These are phyloP conservation scores for Petrocephalus schoutedeni DNA, from an alignment of 2,797 vertebrate species.

Conservation along the genomic window DNA sequence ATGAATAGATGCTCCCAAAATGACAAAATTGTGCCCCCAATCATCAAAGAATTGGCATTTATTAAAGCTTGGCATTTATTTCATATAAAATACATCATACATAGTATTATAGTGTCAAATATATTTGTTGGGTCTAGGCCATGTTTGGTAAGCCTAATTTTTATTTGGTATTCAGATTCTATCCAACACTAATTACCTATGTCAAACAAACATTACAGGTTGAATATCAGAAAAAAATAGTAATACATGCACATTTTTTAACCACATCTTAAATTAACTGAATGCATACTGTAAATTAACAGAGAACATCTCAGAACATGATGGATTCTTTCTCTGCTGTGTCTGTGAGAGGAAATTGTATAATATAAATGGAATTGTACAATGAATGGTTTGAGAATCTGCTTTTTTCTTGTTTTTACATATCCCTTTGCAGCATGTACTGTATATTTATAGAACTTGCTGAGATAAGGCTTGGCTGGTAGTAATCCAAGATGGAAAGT, in stretches of 20 bases:
- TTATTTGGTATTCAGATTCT: not conserved
- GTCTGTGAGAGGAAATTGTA: not conserved
- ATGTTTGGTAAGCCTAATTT: not conserved
- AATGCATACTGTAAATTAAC: not conserved
- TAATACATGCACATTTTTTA: not conserved
- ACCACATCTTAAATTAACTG: not conserved
- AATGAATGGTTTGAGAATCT: not conserved
- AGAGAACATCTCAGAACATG: not conserved
- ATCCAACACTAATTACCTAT: not conserved
- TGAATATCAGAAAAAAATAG: no score
- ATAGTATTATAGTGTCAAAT: not conserved
- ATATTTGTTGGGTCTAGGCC: not conserved
- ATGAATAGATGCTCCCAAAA: not conserved
- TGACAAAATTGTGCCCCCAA: conserved; percentile 5
- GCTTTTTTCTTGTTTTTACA: not conserved
- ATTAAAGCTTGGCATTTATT: not conserved
- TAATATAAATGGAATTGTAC: not conserved
- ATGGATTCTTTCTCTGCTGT: not conserved
- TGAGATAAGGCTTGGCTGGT: not conserved
- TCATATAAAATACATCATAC: not conserved
- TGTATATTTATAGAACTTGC: not conserved
- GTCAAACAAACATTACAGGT: not conserved
- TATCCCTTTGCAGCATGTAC: not conserved
- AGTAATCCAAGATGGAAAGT: conserved; percentile 10
- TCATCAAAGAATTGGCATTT: not conserved